A percentile compares a stretch with the other conserved stretches of the same genome.
phyloP scores from a whole-genome alignment of 2,797 vertebrate genomes.

The Helarctos malayanus region DNA sequence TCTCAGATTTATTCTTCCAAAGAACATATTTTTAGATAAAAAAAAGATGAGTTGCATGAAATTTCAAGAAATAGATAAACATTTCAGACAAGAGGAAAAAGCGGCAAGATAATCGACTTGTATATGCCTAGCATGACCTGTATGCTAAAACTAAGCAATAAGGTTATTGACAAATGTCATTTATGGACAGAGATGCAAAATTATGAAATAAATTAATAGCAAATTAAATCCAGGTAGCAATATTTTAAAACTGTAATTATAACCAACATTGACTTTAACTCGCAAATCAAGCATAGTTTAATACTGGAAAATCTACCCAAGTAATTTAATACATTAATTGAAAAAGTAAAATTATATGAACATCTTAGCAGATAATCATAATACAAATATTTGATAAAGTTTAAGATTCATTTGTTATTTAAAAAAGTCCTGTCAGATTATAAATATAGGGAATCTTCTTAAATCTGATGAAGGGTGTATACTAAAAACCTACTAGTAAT shows the following conservation, averaged over 20 bases:
- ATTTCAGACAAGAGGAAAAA: background rate
- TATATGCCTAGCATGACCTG: background rate
- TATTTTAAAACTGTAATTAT: constrained; percentile 23
- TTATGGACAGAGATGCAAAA: background rate
- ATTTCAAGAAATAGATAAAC: background rate
- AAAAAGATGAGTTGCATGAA: background rate
- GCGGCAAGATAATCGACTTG: background rate
- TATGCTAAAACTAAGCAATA: background rate
- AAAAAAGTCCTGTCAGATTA: background rate
- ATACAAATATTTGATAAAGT: background rate
- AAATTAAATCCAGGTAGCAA: background rate
- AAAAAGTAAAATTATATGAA: constrained; percentile 25
- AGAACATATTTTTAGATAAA: background rate
- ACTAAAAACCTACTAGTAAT: background rate
- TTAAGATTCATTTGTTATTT: background rate
- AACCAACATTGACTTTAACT: background rate
- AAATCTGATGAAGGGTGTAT: background rate
- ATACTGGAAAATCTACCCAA: background rate
- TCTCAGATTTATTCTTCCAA: background rate
- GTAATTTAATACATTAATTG: background rate
- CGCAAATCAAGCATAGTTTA: constrained; percentile 1
- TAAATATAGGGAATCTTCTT: background rate
- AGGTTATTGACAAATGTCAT: background rate
- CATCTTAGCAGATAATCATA: background rate
- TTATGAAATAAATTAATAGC: constrained; percentile 23